Conservation (phyloP, 2,888 invertebrate genomes). For the Ptychoptera contaminata region DNA sequence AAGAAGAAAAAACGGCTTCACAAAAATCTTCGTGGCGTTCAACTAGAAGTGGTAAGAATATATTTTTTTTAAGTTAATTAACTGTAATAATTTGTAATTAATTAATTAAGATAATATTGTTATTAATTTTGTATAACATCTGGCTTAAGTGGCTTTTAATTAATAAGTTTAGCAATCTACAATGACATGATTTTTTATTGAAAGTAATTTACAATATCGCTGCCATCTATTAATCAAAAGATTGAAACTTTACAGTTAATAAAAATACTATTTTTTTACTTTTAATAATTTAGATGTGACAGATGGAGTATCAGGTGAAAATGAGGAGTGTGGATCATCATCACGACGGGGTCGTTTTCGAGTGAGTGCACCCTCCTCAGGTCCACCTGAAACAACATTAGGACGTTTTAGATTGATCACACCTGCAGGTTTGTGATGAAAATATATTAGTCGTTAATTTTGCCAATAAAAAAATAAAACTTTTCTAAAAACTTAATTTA, state of each 20-base stretch:
- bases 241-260: neutral
- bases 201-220: too few relatives aligned
- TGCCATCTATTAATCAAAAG: too few relatives aligned
- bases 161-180: neutral
- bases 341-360: constrained; percentile 36
- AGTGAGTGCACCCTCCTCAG: constrained; percentile 31
- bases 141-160: too few relatives aligned
- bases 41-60: constrained; percentile 13
- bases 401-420: constrained; percentile 31
- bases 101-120: too few relatives aligned
- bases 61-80: neutral
- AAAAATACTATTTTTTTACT: neutral
- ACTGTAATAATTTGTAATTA: too few relatives aligned
- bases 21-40: constrained; percentile 14
- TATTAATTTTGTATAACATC: too few relatives aligned
- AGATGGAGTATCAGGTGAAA: constrained; percentile 17
- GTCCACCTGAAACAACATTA: constrained; percentile 29
- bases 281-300: constrained; percentile 12
- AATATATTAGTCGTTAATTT: neutral
- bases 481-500: neutral
- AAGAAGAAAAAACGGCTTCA: constrained; percentile 10
- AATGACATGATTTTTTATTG: neutral
- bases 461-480: too few relatives aligned
- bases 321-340: constrained; percentile 22
- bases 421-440: constrained; percentile 21